Evolutionary conservation across 2,113 vertebrate species (phyloP).

Genomic region (Sceloporus tristichus): DNA sequence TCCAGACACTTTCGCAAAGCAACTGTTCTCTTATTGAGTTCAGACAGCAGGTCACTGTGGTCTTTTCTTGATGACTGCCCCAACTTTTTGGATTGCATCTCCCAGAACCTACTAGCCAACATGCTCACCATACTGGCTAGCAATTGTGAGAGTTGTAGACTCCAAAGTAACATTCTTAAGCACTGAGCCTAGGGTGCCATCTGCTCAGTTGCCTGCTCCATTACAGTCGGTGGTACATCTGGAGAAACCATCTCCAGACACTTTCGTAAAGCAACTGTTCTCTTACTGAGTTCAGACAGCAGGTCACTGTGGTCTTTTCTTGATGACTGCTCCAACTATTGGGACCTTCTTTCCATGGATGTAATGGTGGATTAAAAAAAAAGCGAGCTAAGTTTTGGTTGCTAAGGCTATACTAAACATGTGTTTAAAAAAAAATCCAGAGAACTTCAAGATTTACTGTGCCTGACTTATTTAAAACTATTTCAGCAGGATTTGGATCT

Average conservation of each 20-base stretch:
- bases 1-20: background rate
- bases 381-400: background rate
- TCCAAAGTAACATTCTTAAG: background rate
- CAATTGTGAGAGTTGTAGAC: background rate
- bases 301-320: background rate
- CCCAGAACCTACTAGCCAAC: background rate
- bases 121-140: background rate
- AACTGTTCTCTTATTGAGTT: background rate
- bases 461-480: background rate
- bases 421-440: background rate
- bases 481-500: background rate
- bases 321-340: background rate
- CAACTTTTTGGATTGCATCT: background rate
- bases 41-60: background rate
- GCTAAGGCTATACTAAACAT: background rate
- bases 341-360: background rate
- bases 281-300: background rate
- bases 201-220: background rate
- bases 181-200: background rate
- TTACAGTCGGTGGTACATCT: background rate
- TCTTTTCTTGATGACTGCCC: background rate
- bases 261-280: background rate
- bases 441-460: background rate
- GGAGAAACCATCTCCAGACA: too few relatives aligned
- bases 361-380: background rate